Evolutionary conservation across 2,888 invertebrate genomes (phyloP).

Genomic region (Entomobrya multifasciata): DNA sequence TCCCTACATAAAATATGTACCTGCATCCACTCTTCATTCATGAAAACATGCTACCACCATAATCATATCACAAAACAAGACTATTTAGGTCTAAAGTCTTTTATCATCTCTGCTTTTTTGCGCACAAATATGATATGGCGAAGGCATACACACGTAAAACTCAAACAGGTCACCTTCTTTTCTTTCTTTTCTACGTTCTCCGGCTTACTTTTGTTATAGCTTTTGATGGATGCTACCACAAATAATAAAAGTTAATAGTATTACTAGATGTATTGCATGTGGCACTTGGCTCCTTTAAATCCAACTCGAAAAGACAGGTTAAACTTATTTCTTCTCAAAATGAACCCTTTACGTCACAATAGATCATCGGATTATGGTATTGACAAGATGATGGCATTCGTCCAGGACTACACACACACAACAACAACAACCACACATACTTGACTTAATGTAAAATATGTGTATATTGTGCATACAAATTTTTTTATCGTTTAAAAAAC

Average conservation of each 20-base stretch:
- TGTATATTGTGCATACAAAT: background rate
- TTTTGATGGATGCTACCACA: background rate
- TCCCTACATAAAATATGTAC: constrained; percentile 37
- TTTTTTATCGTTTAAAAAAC: constrained; percentile 30
- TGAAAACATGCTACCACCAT: constrained; percentile 1
- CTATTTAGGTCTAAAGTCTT: background rate
- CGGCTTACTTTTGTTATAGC: background rate
- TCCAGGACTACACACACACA: constrained; percentile 51
- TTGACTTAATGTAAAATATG: background rate
- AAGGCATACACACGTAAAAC: background rate
- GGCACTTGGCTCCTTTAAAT: background rate
- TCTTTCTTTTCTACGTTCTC: background rate
- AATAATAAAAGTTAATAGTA: background rate
- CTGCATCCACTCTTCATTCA: constrained; percentile 23
- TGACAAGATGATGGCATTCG: constrained; percentile 71
- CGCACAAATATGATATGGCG: constrained; percentile 1
- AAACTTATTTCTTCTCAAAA: constrained; percentile 55
- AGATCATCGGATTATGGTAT: constrained; percentile 71
- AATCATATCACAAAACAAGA: background rate
- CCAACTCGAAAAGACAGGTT: constrained; percentile 60
- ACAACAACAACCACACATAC: constrained; percentile 36
- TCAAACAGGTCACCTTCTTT: constrained; percentile 28
- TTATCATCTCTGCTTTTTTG: background rate
- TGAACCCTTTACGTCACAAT: constrained; percentile 72
- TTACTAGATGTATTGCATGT: background rate